Base-by-base conservation (phyloP, 64 coral and sea anemone species). In the Montipora efflorescens region DNA sequence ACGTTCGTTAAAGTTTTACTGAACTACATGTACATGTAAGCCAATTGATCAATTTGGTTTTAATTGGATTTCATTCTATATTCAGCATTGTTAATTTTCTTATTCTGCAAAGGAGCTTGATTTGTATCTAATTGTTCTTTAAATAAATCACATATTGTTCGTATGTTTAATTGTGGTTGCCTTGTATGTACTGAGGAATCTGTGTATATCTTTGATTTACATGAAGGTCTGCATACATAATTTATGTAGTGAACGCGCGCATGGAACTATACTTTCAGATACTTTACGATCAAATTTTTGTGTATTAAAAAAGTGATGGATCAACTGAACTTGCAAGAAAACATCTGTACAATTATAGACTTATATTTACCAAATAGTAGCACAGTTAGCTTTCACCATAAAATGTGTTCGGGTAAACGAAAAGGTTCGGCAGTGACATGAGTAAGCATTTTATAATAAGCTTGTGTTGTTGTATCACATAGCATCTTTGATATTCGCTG, bases 171-270 rank as follows among this genome's bases (percentile, higher is more conserved):
- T 23, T 7, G 21, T 22, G 62, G 82, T 70, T 71, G 45, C 82
- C 44, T 70, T 36, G 16, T 85, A 85, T 49, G 7, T 22, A 85
- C 82, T 18, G 18, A 85, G 82, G 82, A 85, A 85, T 85, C 66
- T 18, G 47, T 18, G 4, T 18, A 22, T 70, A 18, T 11, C 61
- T 61, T 84, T 67, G 81, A 84, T 84, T 84, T 67, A 84, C 59
- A 67, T 44, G 66, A 44, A 84, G 11, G 59, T 5, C 59, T 68
- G 82, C 62, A 85, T 85, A n/a, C 18, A 85, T 85, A 85, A 85
- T 85, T 85, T 85, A 85, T 85, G 53, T 57, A 57, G 7, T 49
- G 49, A 85, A 71, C 66, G 62, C 59, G 12, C 25, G 59, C 8
- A 11, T 23, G 48, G 8, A 64, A 49, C 23, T 44, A 44, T n/a